Conservation (phyloP, 2,888 invertebrate genomes). For the Andrena haemorrhoa region DNA sequence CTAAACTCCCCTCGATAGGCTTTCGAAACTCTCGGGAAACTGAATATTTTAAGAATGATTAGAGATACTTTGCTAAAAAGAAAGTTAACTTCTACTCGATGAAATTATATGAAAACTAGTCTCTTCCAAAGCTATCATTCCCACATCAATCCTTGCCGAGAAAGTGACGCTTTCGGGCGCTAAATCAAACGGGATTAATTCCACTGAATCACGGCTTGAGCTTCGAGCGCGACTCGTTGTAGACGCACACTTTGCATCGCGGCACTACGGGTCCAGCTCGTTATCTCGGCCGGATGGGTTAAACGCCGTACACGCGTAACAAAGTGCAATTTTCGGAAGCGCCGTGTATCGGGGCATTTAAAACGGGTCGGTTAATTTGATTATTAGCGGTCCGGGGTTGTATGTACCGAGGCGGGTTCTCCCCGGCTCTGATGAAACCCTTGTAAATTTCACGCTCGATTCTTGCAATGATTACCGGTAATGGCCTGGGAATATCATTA, state of each 20-base stretch:
- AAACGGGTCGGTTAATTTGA: conserved; percentile 62
- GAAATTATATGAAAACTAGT: no score
- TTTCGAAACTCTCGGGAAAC: no score
- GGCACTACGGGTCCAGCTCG: background rate
- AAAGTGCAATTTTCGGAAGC: conserved; percentile 43
- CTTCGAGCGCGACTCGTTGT: no score
- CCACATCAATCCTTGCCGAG: no score
- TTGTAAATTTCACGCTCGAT: conserved; percentile 72
- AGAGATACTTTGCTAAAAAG: no score
- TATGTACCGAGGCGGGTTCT: conserved; percentile 52
- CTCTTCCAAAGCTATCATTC: no score
- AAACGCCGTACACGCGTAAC: conserved; percentile 15
- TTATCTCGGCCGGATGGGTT: background rate
- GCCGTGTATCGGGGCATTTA: conserved; percentile 57
- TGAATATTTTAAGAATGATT: no score
- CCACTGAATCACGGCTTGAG: no score
- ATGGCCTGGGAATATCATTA: conserved; percentile 71
- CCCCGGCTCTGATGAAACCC: conserved; percentile 53
- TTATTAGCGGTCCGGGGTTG: conserved; percentile 55
- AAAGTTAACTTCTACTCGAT: no score
- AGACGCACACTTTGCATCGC: background rate
- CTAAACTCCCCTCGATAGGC: no score
- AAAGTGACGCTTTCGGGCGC: no score
- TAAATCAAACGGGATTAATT: no score
- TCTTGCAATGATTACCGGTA: conserved; percentile 70